These are phyloP conservation scores for Champsocephalus esox DNA, from an alignment of 2,797 vertebrate genomes.

Conservation along the genomic window DNA sequence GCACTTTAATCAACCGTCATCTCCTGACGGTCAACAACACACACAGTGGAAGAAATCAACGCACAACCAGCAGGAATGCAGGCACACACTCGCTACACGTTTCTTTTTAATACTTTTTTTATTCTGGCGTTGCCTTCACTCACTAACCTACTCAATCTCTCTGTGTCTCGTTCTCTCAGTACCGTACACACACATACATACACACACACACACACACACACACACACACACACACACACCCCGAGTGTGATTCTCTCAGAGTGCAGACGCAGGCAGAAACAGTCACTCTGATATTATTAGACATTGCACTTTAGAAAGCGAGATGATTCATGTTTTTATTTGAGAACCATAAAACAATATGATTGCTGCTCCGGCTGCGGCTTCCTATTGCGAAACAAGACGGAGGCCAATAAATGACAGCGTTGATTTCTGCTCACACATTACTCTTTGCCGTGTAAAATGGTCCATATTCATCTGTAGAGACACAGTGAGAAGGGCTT, in stretches of 20 bases:
- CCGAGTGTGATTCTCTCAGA: slow-evolving; percentile 52
- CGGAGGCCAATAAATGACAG: slow-evolving; percentile 78
- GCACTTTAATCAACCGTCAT: slow-evolving; percentile 71
- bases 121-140: slow-evolving; percentile 28
- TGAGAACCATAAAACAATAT: slow-evolving; percentile 82
- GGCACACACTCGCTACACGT: slow-evolving; percentile 8
- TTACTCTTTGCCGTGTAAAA: slow-evolving; percentile 63
- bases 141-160: slow-evolving; percentile 17
- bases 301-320: slow-evolving; percentile 77
- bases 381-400: slow-evolving; percentile 61
- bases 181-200: not conserved
- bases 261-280: slow-evolving; percentile 77
- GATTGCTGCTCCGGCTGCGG: slow-evolving; percentile 59
- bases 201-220: not conserved
- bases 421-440: slow-evolving; percentile 71
- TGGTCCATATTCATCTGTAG: slow-evolving; percentile 58
- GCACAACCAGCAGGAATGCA: not conserved
- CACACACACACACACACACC: not conserved
- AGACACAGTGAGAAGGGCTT: slow-evolving; percentile 35
- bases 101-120: slow-evolving; percentile 38
- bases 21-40: slow-evolving; percentile 27
- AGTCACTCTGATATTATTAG: slow-evolving; percentile 78
- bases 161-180: slow-evolving; percentile 16
- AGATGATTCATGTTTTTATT: slow-evolving; percentile 84
- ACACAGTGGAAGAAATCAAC: slow-evolving; percentile 18